A percentile compares a stretch with the other conserved stretches of the same genome.
Conservation (phyloP, 2,888 invertebrate species). For the Epiblema foenella region DNA sequence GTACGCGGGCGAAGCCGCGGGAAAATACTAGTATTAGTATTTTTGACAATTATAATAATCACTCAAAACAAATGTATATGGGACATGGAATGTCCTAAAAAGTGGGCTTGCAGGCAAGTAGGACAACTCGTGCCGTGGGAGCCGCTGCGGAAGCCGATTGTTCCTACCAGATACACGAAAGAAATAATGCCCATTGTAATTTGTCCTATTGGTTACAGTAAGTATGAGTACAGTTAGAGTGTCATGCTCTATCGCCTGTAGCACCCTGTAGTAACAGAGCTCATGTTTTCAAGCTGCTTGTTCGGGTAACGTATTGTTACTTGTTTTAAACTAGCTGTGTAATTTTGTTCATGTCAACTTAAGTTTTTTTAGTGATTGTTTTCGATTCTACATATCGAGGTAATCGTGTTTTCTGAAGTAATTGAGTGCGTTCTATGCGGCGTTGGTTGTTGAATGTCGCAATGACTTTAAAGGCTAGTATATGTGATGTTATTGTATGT, state of each 20-base stretch:
- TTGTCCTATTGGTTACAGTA: slow-evolving; percentile 10
- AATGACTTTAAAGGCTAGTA: neutral
- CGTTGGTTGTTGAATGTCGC: neutral
- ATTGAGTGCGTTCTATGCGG: slow-evolving; percentile 11
- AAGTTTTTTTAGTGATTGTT: slow-evolving; percentile 24
- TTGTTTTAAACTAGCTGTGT: neutral
- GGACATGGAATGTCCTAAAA: slow-evolving; percentile 29
- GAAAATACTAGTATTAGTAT: too few relatives aligned
- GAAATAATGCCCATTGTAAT: slow-evolving; percentile 54
- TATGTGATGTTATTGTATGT: neutral
- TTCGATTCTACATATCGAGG: slow-evolving; percentile 15
- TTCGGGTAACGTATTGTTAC: neutral
- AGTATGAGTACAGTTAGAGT: too few relatives aligned
- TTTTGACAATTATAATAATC: too few relatives aligned
- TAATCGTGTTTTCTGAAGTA: slow-evolving; percentile 25
- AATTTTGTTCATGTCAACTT: slow-evolving; percentile 12
- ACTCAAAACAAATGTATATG: too few relatives aligned
- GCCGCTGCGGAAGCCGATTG: slow-evolving; percentile 22
- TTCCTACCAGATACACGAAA: slow-evolving; percentile 55
- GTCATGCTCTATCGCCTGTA: neutral
- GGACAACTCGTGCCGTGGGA: slow-evolving; percentile 61
- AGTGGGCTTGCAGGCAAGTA: slow-evolving; percentile 17
- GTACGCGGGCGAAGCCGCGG: too few relatives aligned
- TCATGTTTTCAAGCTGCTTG: neutral
- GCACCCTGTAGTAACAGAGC: neutral